Percentiles rank a stretch among this genome's conserved stretches.
Conservation (phyloP, 2,797 vertebrate species). For the Vireo griseus region DNA sequence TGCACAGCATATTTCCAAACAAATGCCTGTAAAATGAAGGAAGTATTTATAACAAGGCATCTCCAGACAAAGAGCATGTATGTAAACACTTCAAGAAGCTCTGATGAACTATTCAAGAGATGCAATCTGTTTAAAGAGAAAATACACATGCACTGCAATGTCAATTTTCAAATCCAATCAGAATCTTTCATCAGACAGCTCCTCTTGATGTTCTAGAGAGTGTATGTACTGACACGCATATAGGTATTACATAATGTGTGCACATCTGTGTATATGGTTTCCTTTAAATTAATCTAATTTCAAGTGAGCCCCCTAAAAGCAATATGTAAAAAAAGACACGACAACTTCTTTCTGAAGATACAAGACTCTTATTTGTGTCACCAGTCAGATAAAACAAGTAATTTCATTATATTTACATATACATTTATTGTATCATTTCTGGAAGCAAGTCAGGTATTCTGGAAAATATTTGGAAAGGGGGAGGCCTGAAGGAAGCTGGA, state of each 20-base stretch:
- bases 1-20: slow-evolving; percentile 15
- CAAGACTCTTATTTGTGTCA: not conserved
- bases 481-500: not conserved
- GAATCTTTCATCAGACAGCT: not conserved
- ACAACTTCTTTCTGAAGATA: not conserved
- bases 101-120: slow-evolving; percentile 7
- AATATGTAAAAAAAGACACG: not conserved
- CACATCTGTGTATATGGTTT: not conserved
- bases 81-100: slow-evolving; percentile 9
- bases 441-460: not conserved
- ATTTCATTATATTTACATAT: not conserved
- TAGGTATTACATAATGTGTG: not conserved
- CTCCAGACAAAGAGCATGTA: not conserved
- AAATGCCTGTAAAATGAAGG: slow-evolving; percentile 6
- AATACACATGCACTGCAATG: not conserved
- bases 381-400: not conserved
- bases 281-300: not conserved
- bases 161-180: not conserved
- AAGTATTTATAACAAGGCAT: slow-evolving; percentile 6
- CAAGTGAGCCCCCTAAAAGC: not conserved
- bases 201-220: not conserved
- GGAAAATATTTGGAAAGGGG: not conserved
- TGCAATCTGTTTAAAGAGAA: not conserved
- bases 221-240: rapidly evolving
- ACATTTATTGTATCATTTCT: not conserved